A percentile compares a stretch with the other conserved stretches of the same genome.
Evolutionary conservation across 2,888 invertebrate species (phyloP).

Genomic region (Selenia dentaria): DNA sequence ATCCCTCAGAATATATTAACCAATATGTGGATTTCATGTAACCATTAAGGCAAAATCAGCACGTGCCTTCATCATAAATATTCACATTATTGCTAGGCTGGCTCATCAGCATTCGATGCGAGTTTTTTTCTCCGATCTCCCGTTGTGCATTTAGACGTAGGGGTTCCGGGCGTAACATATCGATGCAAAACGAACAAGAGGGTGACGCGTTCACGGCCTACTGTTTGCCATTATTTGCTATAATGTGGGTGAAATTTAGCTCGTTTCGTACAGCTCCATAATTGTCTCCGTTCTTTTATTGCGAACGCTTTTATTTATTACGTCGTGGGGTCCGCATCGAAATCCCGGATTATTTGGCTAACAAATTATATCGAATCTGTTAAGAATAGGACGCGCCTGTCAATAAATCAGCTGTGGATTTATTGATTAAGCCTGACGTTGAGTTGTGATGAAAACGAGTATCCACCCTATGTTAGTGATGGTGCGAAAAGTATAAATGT

Average conservation of each 20-base stretch:
- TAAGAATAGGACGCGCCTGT: constrained; percentile 76
- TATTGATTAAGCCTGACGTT: constrained; percentile 72
- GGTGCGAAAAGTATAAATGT: constrained; percentile 38
- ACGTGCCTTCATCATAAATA: constrained; percentile 80
- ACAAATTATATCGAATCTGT: constrained; percentile 82
- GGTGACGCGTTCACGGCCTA: constrained; percentile 68
- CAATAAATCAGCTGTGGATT: constrained; percentile 78
- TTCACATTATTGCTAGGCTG: constrained; percentile 73
- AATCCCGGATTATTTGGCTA: constrained; percentile 83
- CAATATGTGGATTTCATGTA: constrained; percentile 77
- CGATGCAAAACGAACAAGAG: constrained; percentile 67
- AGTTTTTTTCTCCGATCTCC: constrained; percentile 68
- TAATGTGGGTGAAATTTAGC: constrained; percentile 83
- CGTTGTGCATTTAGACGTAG: constrained; percentile 79
- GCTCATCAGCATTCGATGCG: constrained; percentile 56
- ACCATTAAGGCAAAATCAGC: constrained; percentile 71
- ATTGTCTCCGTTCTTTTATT: constrained; percentile 77
- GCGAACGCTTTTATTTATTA: constrained; percentile 56
- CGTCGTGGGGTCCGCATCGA: constrained; percentile 58
- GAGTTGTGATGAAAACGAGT: constrained; percentile 50
- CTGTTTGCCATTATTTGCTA: constrained; percentile 81
- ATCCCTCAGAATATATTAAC: constrained; percentile 61
- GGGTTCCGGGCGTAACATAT: constrained; percentile 77
- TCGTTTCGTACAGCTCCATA: constrained; percentile 72
- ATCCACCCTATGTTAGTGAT: constrained; percentile 46